phyloP scores from a whole-genome alignment of 2,888 invertebrate genomes.

The Limnephilus lunatus region DNA sequence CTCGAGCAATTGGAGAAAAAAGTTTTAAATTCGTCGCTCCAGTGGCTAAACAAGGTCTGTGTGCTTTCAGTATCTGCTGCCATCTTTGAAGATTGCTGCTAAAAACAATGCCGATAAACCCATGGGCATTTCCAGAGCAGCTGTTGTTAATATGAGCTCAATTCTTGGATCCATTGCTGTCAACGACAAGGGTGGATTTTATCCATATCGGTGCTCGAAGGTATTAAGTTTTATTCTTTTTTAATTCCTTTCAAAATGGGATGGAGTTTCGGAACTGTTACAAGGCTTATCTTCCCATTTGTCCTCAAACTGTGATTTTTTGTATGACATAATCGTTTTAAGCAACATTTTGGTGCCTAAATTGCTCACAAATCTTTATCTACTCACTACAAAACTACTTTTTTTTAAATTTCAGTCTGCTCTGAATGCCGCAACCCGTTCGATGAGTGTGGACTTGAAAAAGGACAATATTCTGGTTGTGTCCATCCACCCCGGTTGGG shows the following conservation, averaged over 20 bases:
- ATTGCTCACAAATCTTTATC: too few species aligned
- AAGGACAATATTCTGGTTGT: constrained; percentile 85
- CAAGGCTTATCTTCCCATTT: background rate
- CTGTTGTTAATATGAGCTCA: constrained; percentile 91
- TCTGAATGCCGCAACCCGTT: constrained; percentile 90
- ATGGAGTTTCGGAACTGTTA: background rate
- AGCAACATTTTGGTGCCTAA: too few species aligned
- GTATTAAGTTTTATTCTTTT: constrained; percentile 72
- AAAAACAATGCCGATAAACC: constrained; percentile 75
- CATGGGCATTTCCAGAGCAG: constrained; percentile 81
- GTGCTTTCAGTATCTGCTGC: constrained; percentile 81
- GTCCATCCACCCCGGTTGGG: constrained; percentile 93
- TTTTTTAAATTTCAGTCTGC: constrained; percentile 80
- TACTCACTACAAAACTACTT: too few species aligned
- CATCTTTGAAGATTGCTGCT: constrained; percentile 84
- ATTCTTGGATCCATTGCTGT: constrained; percentile 86
- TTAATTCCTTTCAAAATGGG: background rate
- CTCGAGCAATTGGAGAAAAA: too few species aligned
- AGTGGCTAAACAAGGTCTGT: background rate
- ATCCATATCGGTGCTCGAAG: constrained; percentile 93
- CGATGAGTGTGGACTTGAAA: constrained; percentile 89
- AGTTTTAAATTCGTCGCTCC: too few species aligned
- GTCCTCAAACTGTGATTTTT: background rate
- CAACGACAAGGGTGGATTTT: constrained; percentile 87
- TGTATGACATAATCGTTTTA: too few species aligned